These are phyloP conservation scores for Nixonia krombeini DNA, from an alignment of 1,140 invertebrate genomes.

Conservation along the genomic window DNA sequence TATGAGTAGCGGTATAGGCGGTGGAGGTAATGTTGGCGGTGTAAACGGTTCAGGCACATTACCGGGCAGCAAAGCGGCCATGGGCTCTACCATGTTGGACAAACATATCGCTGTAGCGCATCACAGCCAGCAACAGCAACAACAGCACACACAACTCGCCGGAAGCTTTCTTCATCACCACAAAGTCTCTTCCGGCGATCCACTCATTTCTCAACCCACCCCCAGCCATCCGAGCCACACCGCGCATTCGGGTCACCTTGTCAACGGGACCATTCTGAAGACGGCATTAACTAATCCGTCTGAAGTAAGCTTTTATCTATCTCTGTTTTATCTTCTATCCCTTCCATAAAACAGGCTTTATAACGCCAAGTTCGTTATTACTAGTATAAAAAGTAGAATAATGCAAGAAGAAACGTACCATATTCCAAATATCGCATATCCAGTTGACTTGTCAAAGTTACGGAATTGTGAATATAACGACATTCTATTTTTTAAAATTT, in stretches of 20 bases:
- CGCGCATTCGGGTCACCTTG: slow-evolving; percentile 77
- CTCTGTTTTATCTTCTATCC: not conserved
- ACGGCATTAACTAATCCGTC: slow-evolving; percentile 94
- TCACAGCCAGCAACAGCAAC: slow-evolving; percentile 63
- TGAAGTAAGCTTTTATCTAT: slow-evolving; percentile 75
- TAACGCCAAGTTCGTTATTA: too few species aligned
- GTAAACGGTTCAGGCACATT: slow-evolving; percentile 63
- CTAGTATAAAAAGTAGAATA: too few species aligned
- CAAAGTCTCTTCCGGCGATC: slow-evolving; percentile 67
- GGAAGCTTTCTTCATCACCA: slow-evolving; percentile 66
- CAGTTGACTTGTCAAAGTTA: too few species aligned
- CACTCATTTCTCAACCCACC: slow-evolving; percentile 64
- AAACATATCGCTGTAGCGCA: slow-evolving; percentile 66
- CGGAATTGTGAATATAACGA: too few species aligned
- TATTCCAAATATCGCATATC: too few species aligned
- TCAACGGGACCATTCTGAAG: slow-evolving; percentile 93
- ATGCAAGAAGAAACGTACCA: too few species aligned
- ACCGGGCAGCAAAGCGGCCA: slow-evolving; percentile 65
- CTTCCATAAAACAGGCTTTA: not conserved
- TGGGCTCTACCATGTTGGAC: slow-evolving; percentile 71
- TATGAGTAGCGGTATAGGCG: slow-evolving; percentile 67
- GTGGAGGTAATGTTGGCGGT: slow-evolving; percentile 62
- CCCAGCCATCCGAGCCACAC: slow-evolving; percentile 67
- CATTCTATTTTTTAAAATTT: too few species aligned
- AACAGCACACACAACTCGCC: slow-evolving; percentile 59